phyloP scores from a whole-genome alignment of 2,113 vertebrate species.

The Trogon melanurus region DNA sequence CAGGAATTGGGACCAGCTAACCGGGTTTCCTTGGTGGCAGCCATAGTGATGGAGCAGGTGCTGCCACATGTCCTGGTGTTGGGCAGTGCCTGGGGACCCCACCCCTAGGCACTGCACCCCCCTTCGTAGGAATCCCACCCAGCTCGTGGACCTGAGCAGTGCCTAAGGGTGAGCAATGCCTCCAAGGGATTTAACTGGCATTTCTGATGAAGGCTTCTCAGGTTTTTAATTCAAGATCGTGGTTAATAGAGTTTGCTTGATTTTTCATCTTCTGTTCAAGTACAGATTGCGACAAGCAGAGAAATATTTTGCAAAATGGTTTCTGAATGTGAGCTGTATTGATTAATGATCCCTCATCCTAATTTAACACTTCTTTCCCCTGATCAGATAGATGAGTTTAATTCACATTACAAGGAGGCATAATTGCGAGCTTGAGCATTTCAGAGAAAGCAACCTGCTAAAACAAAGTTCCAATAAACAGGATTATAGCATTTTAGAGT shows the following conservation, averaged over 20 bases:
- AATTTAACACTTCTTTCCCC: background rate
- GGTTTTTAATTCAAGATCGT: background rate
- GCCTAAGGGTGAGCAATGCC: background rate
- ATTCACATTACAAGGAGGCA: background rate
- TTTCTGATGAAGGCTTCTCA: background rate
- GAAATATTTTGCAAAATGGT: background rate
- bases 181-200: background rate
- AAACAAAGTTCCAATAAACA: background rate
- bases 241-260: background rate
- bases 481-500: conserved; percentile 16
- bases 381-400: background rate
- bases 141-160: background rate
- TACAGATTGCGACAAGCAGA: background rate
- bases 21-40: fast-evolving
- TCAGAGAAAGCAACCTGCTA: background rate
- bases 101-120: too few relatives aligned
- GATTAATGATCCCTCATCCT: background rate
- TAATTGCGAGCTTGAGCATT: background rate
- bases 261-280: background rate
- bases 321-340: background rate
- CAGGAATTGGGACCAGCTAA: fast-evolving
- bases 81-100: fast-evolving
- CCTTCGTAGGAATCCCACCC: background rate
- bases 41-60: background rate
- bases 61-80: background rate